Evolutionary conservation across 2,113 vertebrate species (phyloP), one percentile per base, ranked within the genome.

Genomic region (Falcunculus frontatus): DNA sequence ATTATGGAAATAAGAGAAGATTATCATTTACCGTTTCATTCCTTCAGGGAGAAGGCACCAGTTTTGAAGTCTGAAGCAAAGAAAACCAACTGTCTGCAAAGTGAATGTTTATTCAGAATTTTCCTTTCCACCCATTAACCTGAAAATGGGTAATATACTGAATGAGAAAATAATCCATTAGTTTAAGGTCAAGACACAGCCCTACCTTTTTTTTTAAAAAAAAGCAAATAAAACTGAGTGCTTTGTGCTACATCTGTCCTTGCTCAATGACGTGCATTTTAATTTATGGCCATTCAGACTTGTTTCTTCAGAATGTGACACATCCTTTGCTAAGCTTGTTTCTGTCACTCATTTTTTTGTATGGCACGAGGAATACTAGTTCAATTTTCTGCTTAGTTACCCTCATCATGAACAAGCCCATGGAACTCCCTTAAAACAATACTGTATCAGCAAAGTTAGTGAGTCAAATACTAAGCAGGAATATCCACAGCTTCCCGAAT

Each of bases 241-340:
- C 47, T 76, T 67, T 47, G 21, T 10, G 64, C 23, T 77, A 11
- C 26, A 70, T 22, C 47, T 84, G 17, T 74, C 44, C 33, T 77
- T 1, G 3, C 9, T 14, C 21, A 62, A 13, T 1, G 3, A 74
- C 0, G 3, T 29, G 19, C 16, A 70, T 63, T 46, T 80, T 74
- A 67, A 83, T 50, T 83, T 67, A 70, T 5, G 53, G n/a, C 6
- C 37, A 42, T 63, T 78, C 59, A 47, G 75, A 70, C 3, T 57
- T 57, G 4, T 77, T 83, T 74, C 41, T 17, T 88, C 53, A 62
- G 56, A 93, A 80, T 57, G 16, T 47, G 22, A 79, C 14, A 50
- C 5, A 75, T 39, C 13, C 35, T 59, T 17, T 4, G 9, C 35
- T 67, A 47, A 73, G 10, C 16, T 70, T 84, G 39, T 77, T 92